Evolutionary conservation across 1,140 invertebrate genomes (phyloP).

Genomic region (Leptonema lineaticorne): DNA sequence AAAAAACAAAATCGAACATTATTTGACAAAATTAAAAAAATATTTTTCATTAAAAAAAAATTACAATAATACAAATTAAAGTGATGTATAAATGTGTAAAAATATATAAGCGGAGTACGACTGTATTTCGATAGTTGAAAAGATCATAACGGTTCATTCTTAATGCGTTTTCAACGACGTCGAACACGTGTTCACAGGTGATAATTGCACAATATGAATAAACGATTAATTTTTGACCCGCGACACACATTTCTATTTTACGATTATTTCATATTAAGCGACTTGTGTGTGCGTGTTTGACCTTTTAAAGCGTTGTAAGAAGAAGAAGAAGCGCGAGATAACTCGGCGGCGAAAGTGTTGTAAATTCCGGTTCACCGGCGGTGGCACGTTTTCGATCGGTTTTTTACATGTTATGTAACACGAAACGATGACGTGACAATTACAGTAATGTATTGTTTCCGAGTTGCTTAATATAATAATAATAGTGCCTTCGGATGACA

Average conservation of each 20-base stretch:
- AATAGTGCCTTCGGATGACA: too few species aligned
- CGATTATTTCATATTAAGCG: too few species aligned
- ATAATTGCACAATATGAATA: slow-evolving; percentile 2
- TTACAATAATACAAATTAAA: neutral
- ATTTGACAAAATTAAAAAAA: neutral
- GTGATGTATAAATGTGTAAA: neutral
- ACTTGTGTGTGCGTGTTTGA: neutral
- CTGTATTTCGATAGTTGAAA: too few species aligned
- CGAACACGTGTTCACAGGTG: slow-evolving; percentile 1
- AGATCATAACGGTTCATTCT: too few species aligned
- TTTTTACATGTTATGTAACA: too few species aligned
- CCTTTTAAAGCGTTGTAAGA: neutral
- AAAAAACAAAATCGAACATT: neutral
- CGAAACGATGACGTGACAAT: too few species aligned
- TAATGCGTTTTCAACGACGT: neutral
- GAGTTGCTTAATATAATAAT: too few species aligned
- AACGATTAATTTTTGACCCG: neutral
- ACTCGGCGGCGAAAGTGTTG: neutral
- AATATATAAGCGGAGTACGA: too few species aligned
- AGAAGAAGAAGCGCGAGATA: neutral
- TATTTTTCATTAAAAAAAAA: neutral
- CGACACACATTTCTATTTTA: slow-evolving; percentile 10
- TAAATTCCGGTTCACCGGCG: neutral
- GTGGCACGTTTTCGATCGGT: too few species aligned
- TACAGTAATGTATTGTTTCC: too few species aligned